Evolutionary conservation across 1,140 invertebrate species (phyloP).

Genomic region (Rhyzopertha dominica): DNA sequence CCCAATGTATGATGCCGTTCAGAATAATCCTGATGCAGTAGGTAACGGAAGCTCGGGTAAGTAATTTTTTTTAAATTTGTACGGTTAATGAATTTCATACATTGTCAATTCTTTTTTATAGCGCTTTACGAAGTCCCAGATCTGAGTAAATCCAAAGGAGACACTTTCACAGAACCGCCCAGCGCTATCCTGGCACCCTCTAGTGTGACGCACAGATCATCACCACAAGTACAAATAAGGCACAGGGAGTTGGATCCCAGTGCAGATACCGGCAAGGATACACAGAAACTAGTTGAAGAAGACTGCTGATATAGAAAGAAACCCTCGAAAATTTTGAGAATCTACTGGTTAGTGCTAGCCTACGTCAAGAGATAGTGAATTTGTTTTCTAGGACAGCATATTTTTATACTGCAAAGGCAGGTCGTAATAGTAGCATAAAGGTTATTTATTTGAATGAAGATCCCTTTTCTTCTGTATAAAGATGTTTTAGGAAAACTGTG

Average conservation of each 20-base stretch:
- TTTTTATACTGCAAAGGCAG: neutral
- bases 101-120: constrained; percentile 23
- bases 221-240: constrained; percentile 65
- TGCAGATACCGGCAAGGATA: constrained; percentile 87
- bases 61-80: constrained; percentile 6
- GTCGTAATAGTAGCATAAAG: neutral
- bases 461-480: constrained; percentile 2
- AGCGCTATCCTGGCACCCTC: constrained; percentile 75
- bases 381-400: neutral
- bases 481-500: neutral
- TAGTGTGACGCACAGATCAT: constrained; percentile 69
- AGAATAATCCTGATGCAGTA: constrained; percentile 51
- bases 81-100: constrained; percentile 5
- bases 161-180: constrained; percentile 53
- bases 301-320: constrained; percentile 52
- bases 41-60: constrained; percentile 55
- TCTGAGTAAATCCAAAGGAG: constrained; percentile 57
- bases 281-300: constrained; percentile 82
- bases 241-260: constrained; percentile 76
- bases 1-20: constrained; percentile 90
- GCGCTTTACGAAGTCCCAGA: constrained; percentile 77
- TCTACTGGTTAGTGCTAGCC: constrained; percentile 25
- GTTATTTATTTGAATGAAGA: neutral
- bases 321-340: constrained; percentile 11
- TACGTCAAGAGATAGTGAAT: constrained; percentile 19